Conservation (phyloP, 2,888 invertebrate species). For the Leptopilina myrica region DNA sequence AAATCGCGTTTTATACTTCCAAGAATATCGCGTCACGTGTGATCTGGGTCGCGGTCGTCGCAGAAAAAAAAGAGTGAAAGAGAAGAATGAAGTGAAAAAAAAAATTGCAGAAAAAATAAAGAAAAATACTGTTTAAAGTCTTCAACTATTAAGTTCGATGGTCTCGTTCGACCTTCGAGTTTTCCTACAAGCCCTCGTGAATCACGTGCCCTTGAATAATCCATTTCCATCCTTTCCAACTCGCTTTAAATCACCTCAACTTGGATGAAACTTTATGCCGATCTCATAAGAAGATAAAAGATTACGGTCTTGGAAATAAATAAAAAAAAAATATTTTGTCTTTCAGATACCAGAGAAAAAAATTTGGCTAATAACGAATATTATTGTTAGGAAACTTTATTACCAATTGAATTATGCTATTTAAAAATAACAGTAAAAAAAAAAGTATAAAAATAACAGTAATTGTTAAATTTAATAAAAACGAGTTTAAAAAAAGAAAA, state of each 20-base stretch:
- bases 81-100: no score
- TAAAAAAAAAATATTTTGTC: constrained; percentile 2
- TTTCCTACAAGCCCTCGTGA: constrained; percentile 37
- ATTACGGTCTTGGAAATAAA: constrained; percentile 5
- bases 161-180: constrained; percentile 38
- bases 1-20: neutral
- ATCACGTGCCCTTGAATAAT: constrained; percentile 34
- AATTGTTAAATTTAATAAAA: neutral
- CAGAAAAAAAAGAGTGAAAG: neutral
- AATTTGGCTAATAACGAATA: neutral
- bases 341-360: neutral
- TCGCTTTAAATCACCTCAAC: constrained; percentile 26
- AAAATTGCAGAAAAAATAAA: neutral
- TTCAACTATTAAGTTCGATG: constrained; percentile 24
- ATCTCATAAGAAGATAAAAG: constrained; percentile 32
- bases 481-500: neutral
- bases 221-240: constrained; percentile 37
- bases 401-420: no score
- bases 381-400: neutral
- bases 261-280: constrained; percentile 36
- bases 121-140: constrained; percentile 4
- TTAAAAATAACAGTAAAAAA: no score
- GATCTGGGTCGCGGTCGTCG: constrained; percentile 22
- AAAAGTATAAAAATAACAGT: neutral
- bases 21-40: constrained; percentile 1